Conservation (phyloP, 2,888 invertebrate genomes). For the Diarsia rubi region DNA sequence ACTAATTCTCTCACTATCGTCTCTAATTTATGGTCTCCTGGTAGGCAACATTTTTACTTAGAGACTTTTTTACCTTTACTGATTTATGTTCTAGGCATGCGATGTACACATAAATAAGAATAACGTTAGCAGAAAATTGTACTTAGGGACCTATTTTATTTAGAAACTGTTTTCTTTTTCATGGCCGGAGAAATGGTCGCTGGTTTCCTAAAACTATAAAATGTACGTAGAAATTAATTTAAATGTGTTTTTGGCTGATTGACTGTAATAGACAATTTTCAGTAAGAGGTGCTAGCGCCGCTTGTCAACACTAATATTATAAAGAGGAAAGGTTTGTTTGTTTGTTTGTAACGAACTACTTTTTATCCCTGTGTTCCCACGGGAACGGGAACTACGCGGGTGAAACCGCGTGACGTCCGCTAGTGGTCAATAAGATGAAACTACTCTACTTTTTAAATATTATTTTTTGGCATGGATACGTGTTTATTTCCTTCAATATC, state of each 20-base stretch:
- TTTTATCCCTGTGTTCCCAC: too few relatives aligned
- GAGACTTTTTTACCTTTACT: slow-evolving; percentile 58
- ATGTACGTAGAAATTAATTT: background rate
- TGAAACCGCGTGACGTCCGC: too few relatives aligned
- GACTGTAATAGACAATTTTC: too few relatives aligned
- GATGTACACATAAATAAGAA: slow-evolving; percentile 54
- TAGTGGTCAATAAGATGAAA: too few relatives aligned
- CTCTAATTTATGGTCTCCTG: slow-evolving; percentile 58
- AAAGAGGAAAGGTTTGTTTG: too few relatives aligned
- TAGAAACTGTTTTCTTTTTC: slow-evolving; percentile 11
- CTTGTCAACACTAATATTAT: too few relatives aligned
- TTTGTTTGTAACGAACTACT: too few relatives aligned
- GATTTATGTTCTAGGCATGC: slow-evolving; percentile 57
- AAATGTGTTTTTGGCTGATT: background rate
- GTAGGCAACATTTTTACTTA: slow-evolving; percentile 48
- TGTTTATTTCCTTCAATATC: too few relatives aligned
- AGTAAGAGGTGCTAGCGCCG: too few relatives aligned
- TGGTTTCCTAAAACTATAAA: background rate
- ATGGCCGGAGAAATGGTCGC: background rate
- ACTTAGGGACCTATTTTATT: slow-evolving; percentile 9
- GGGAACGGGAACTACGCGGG: too few relatives aligned
- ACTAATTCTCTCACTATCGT: slow-evolving; percentile 64
- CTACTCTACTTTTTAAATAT: too few relatives aligned
- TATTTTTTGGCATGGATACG: too few relatives aligned
- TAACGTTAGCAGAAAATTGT: slow-evolving; percentile 32